Percentiles rank a stretch among this genome's conserved stretches.
Conservation (phyloP, 2,797 vertebrate genomes). For the Neopelma chrysocephalum region DNA sequence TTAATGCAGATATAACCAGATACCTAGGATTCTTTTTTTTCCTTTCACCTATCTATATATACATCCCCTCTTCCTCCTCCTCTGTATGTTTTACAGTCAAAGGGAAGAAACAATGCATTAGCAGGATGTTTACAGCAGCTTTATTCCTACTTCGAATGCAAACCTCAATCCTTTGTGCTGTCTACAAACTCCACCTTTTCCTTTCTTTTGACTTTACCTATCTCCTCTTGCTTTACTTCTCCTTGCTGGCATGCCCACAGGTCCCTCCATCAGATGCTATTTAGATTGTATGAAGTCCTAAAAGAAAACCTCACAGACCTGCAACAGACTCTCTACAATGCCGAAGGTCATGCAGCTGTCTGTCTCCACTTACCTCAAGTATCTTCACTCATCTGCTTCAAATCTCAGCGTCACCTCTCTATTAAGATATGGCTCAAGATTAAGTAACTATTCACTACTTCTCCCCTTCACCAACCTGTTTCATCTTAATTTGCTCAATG, state of each 20-base stretch:
- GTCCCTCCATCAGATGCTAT: neutral
- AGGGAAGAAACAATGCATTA: neutral
- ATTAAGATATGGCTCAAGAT: neutral
- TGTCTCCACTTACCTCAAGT: neutral
- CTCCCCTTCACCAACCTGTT: neutral
- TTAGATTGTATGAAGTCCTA: neutral
- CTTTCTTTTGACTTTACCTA: neutral
- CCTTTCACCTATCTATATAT: neutral
- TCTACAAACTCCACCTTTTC: neutral
- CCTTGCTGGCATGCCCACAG: fast-evolving
- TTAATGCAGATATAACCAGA: neutral
- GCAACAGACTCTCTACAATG: neutral
- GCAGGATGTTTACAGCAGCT: neutral
- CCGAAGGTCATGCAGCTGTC: neutral
- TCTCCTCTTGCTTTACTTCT: neutral
- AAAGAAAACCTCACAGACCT: neutral
- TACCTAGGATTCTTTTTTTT: neutral
- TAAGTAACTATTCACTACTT: neutral
- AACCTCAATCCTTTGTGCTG: neutral
- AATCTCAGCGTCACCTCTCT: neutral
- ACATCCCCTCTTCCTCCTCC: neutral
- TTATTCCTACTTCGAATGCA: neutral
- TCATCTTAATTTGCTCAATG: neutral
- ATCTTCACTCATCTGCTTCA: neutral
- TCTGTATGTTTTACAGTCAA: neutral